Percentiles rank a stretch among this genome's conserved stretches.
Conservation (phyloP, 1,140 invertebrate genomes). For the Spodoptera litura region DNA sequence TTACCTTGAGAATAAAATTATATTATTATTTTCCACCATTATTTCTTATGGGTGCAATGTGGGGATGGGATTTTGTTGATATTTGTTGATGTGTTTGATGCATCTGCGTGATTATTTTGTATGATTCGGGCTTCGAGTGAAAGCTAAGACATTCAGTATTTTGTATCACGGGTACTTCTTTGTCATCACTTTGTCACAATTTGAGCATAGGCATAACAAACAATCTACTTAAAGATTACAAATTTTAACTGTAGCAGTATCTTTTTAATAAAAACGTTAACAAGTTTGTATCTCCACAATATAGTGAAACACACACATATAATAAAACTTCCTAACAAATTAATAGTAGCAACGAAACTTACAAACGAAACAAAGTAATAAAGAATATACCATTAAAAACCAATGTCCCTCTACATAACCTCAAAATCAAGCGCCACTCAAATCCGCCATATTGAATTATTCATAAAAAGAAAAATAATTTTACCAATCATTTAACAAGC, state of each 20-base stretch:
- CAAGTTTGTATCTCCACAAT: too few species aligned
- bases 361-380: not conserved
- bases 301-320: not conserved
- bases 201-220: too few species aligned
- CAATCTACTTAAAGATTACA: too few species aligned
- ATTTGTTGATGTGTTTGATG: not conserved
- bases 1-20: conserved; percentile 22
- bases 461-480: conserved; percentile 46
- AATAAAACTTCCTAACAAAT: not conserved
- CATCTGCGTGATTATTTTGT: not conserved
- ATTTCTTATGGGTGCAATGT: not conserved
- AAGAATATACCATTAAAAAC: not conserved
- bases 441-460: conserved; percentile 36
- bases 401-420: not conserved
- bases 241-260: too few species aligned
- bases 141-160: too few species aligned
- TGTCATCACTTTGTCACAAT: too few species aligned
- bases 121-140: not conserved
- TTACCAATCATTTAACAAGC: conserved; percentile 51
- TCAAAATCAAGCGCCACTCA: conserved; percentile 9
- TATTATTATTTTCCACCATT: conserved; percentile 17
- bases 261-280: too few species aligned
- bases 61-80: not conserved
- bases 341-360: not conserved
- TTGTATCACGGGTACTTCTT: too few species aligned